Base-by-base conservation (phyloP, 2,113 vertebrate genomes). In the Aegotheles bennettii region DNA sequence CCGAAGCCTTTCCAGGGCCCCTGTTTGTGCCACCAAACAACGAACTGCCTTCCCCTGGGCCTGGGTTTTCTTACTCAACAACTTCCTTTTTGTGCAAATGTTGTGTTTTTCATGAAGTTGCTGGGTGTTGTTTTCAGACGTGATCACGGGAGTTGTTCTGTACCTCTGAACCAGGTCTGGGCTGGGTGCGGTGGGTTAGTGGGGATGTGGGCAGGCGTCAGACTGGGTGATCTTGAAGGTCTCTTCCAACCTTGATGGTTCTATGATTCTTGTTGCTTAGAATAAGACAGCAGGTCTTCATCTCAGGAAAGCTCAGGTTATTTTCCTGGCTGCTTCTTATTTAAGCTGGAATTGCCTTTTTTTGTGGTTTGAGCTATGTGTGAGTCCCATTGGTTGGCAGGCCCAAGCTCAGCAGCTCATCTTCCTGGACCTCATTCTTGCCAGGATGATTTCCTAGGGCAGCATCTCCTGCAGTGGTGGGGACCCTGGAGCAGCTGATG, bases 371-470 rank as follows among this genome's bases (percentile, higher is more conserved):
- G 31, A 56, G 33, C 13, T 11, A 1, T 8, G 43, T 7, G 33
- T 42, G 38, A 38, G 42, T 57, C 38, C 28, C 1, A 1, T 31
- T 25, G 43, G 33, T 24, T 26, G 51, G 17, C 4, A 6, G 33
- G 35, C 67, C 51, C 10, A 26, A 42, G 20, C 2, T 2, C 26
- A 63, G 73, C 38, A 54, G 3, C 71, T 48, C 25, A 12, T 21
- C 48, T 21, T 47, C 56, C 19, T 3, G 8, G n/a, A 6, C 45
- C 45, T 7, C 7, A 8, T 70, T 61, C 59, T 24, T 65, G 13
- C 70, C 0, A 0, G 50, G 7, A 47, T 0, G 0, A 9, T 75
- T 65, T 75, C 67, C 63, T 13, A 12, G 16, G 54, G 53, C 67
- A 45, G 16, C 31, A 1, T n/a, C 64, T 67, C 38, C 18, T 36